Evolutionary conservation across 2,888 invertebrate species (phyloP), one percentile per base, ranked within the genome.

Genomic region (Pseudeuparius sepicola): DNA sequence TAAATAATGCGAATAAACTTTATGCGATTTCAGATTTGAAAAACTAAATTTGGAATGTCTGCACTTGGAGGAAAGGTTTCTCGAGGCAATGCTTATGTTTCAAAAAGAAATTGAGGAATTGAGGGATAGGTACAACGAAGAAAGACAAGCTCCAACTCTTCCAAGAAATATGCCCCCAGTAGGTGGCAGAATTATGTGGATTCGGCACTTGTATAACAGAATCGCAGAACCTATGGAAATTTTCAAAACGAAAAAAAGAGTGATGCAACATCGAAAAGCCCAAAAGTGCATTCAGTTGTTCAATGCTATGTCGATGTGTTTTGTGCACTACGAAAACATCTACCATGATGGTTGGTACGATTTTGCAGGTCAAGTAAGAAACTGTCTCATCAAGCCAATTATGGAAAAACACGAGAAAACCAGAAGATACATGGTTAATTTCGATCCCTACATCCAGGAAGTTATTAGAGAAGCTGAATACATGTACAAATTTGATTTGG

Each of bases 341-440:
- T 83, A 85, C 57, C 86, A 89, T 52, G 70, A 73, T 45, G 82
- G 84, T 1, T 88, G 88, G 88, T 73, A 66, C 41, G 74, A 79
- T 52, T 78, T 81, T 55, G 75, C 79, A 14, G 76, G 77, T 32
- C 75, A 82, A 63, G 79, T 83, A 54, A 64, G 74, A 28, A 52
- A 72, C 35, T 76, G 76, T 31, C 60, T 87, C 2, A 74, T 78
- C 46, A 71, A 77, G 0, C 84, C 87, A 1, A 63, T 88, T 7
- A 56, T 88, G 24, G 69, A 78, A 13, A 72, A 74, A 24, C 73
- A 81, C 53, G 75, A 77, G 3, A 60, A 61, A 18, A 78, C 78
- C 0, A 73, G 72, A 48, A 65, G 74, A 50, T 78, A 78, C 42
- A 62, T 70, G 2, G 67, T 84, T 1, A 80, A 87, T 59, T 82